Percentiles rank a stretch among this genome's conserved stretches.
These are phyloP conservation scores for Ptychochromis oligacanthus DNA, from an alignment of 2,113 vertebrate genomes.

Conservation along the genomic window DNA sequence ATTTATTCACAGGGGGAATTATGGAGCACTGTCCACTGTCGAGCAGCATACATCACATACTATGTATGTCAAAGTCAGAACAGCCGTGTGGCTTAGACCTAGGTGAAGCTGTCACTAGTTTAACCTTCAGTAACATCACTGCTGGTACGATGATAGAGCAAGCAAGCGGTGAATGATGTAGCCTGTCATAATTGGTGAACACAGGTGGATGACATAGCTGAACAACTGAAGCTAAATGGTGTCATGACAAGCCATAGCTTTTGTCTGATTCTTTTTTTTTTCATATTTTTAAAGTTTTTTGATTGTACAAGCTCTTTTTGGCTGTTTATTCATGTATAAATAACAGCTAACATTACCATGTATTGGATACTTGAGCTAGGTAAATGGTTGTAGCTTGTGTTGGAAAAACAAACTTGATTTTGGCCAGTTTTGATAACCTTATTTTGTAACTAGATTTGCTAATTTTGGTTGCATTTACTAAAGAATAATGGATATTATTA, in stretches of 20 bases:
- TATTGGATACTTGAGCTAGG: neutral
- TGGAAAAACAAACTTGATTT: no score
- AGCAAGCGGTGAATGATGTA: neutral
- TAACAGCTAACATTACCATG: no score
- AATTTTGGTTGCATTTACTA: neutral
- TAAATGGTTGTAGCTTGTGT: neutral
- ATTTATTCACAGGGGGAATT: neutral
- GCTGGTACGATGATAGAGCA: neutral
- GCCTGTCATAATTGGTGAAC: neutral
- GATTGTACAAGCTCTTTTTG: neutral
- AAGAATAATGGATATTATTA: neutral
- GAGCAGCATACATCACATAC: neutral
- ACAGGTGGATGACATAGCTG: neutral
- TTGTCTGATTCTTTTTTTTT: neutral
- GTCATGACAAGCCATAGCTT: neutral
- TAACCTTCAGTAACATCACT: neutral
- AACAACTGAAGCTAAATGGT: neutral
- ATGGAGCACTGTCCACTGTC: neutral
- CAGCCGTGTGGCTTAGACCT: neutral
- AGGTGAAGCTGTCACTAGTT: neutral
- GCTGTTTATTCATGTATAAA: neutral
- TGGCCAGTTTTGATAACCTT: no score
- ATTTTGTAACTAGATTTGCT: neutral
- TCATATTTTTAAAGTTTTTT: neutral
- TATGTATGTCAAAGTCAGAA: neutral